Evolutionary conservation across 2,797 vertebrate genomes (phyloP), one percentile per base, ranked within the genome.

Genomic region (Halcyon smyrnensis): DNA sequence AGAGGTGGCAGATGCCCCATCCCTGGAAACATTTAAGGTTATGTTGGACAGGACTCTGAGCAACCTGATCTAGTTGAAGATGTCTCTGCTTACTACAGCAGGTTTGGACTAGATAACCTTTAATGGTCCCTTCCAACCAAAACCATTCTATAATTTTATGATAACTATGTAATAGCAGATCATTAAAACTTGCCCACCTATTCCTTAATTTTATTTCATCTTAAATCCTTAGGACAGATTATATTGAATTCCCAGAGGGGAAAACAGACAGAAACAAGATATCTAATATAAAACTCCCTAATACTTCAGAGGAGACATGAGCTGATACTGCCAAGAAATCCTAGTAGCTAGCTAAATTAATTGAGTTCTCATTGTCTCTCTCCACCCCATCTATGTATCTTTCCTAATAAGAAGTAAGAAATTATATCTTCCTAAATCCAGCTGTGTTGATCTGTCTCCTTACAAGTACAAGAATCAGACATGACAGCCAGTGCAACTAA

Each of bases 21-120:
- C 46, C 18, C 63, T 68, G 27, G 41, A 64, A 82, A 24, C 9
- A 21, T 34, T 68, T 12, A 43, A 7, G 8, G 3, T 5, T n/a
- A 43, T 15, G 4, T 3, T 83, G 71, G 41, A n/a, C 0, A 0
- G 19, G 12, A 4, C 25, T 84, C 34, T 90, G 18, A 23, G 12
- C 39, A 79, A 27, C 17, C 41, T 60, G 24, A 21, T 56, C 9
- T 6, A 18, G 15, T 23, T 45, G 13, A 68, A 86, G 13, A 19
- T 46, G 28, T 53, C 32, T 4, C 50, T 84, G 56, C 23, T 80
- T 1, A 5, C 6, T 34, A 36, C 16, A 71, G 12, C 27, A 25
- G 2, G 13, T 5, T 27, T 77, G 68, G 41, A 69, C 12, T 43
- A 21, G 30, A 25, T 32, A 36, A 20, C 6, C 54, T 80, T 43